phyloP scores from a whole-genome alignment of 2,888 invertebrate genomes.

The Malachius bipustulatus region DNA sequence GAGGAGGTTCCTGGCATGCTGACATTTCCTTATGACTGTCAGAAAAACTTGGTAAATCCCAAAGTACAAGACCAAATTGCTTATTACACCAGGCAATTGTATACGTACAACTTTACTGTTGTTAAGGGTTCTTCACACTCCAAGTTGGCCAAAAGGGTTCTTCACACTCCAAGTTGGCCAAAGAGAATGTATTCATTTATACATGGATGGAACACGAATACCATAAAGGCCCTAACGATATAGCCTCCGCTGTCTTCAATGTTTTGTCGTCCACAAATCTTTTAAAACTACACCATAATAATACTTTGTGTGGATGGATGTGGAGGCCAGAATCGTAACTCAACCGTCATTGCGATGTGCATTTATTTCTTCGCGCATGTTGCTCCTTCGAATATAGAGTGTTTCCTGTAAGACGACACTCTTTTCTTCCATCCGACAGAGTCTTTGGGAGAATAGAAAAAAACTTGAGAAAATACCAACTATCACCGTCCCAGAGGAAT shows the following conservation, averaged over 20 bases:
- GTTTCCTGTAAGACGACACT: slow-evolving; percentile 1
- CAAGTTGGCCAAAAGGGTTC: neutral
- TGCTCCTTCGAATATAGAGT: neutral
- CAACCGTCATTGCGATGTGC: neutral
- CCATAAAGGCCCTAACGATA: slow-evolving; percentile 26
- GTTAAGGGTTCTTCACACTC: slow-evolving; percentile 13
- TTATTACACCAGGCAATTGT: slow-evolving; percentile 15
- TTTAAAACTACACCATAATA: neutral
- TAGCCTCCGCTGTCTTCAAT: slow-evolving; percentile 23
- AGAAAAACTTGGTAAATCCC: slow-evolving; percentile 5
- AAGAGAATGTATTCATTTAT: slow-evolving; percentile 18
- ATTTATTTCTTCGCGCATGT: neutral
- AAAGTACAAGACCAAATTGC: slow-evolving; percentile 11
- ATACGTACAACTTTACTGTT: slow-evolving; percentile 17
- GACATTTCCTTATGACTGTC: neutral
- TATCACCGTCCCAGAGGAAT: neutral
- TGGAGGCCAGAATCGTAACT: slow-evolving; percentile 2
- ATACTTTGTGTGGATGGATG: neutral
- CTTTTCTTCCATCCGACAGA: neutral
- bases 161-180: slow-evolving; percentile 10
- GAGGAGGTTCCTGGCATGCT: neutral
- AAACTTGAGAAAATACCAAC: slow-evolving; percentile 1
- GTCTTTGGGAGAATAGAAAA: neutral
- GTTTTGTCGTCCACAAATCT: neutral
- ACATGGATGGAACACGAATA: slow-evolving; percentile 25